A percentile compares a stretch with the other conserved stretches of the same genome.
Conservation (phyloP, 2,113 vertebrate species). For the Prietella phreatophila region DNA sequence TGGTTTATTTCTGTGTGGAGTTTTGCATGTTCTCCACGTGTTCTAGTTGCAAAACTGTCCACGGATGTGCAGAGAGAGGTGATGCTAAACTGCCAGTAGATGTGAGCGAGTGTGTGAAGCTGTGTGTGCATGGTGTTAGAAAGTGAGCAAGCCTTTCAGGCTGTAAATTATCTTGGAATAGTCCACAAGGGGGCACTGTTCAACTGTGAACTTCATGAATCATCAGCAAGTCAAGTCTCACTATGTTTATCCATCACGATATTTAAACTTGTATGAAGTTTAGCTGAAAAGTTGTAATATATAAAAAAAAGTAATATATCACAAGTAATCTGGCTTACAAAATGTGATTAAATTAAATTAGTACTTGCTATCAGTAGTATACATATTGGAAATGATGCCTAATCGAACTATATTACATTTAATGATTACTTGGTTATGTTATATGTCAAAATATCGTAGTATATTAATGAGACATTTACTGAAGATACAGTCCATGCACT, state of each 20-base stretch:
- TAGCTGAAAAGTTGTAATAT: background rate
- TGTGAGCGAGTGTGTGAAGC: background rate
- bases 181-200: conserved; percentile 16
- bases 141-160: background rate
- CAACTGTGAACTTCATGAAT: background rate
- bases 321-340: background rate
- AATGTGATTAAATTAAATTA: background rate
- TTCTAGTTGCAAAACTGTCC: background rate
- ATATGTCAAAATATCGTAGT: background rate
- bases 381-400: background rate
- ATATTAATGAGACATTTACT: background rate
- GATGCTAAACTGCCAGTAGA: background rate
- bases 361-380: background rate
- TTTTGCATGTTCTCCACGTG: background rate
- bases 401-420: background rate
- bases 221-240: background rate
- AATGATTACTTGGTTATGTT: background rate
- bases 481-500: background rate
- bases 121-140: background rate
- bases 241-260: background rate
- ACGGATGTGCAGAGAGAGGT: background rate
- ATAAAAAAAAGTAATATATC: too few species aligned
- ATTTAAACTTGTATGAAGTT: background rate
- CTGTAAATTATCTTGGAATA: background rate
- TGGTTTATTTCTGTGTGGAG: background rate